Evolutionary conservation across 1,140 invertebrate genomes (phyloP), one percentile per base, ranked within the genome.

Genomic region (Nymphalis io): DNA sequence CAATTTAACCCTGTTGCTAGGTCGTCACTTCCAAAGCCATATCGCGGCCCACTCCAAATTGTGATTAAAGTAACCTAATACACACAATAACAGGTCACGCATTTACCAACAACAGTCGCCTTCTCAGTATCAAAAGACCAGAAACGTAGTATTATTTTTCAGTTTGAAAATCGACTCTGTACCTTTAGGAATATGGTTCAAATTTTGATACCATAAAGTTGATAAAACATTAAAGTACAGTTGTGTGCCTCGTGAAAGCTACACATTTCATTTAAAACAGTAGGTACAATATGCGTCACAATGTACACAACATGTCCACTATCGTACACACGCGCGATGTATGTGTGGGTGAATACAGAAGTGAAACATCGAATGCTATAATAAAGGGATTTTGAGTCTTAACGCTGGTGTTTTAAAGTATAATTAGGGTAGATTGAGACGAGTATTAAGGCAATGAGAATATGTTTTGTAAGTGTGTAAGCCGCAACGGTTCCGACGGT

Each of bases 21-120:
- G 81, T 85, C 83, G 83, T 76, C 82, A 82, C 73, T 78, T 84
- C 81, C 80, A 87, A 89, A 91, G 85, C 83, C 87, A 87, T 87
- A 89, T 82, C 83, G 80, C 84, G 82, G 76, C 84, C 82, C 85
- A 91, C 88, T 89, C 89, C 79, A 87, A 91, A 89, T 91, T 91
- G 85, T 91, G 89, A 91, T 91, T 91, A 90, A 90, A 88, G 83
- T 83, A 87, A 84, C 85, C 87, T 85, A 89, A 91, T 88, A 90
- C 88, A 91, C 85, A 91, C 89, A 91, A 88, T 88, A 89, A 90
- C 89, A 87, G 85, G 87, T 89, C 89, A 90, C 87, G 81, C 89
- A 81, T 84, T 87, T 89, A 87, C 85, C 80, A 78, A 87, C 84
- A 84, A 83, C 79, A 76, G 68, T 74, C 21, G 58, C 74, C 68